Conservation (phyloP, 2,888 invertebrate genomes). For the Marronus borbonicus region DNA sequence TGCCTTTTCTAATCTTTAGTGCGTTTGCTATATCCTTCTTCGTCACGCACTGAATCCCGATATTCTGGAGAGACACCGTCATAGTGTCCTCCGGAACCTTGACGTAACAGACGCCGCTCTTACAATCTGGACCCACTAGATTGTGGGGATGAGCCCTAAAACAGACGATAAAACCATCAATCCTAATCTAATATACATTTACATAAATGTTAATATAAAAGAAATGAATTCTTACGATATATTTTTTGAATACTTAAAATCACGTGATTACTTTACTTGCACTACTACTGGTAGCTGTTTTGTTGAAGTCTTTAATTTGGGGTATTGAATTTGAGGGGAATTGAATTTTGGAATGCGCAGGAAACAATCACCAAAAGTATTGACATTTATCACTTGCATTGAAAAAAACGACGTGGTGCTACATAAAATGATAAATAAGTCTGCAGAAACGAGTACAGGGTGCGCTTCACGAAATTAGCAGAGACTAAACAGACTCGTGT, state of each 20-base stretch:
- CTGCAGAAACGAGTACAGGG: too few relatives aligned
- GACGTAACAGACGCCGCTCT: conserved; percentile 92
- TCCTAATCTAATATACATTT: not conserved
- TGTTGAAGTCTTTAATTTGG: too few relatives aligned
- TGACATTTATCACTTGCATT: too few relatives aligned
- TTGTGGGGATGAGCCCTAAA: conserved; percentile 91
- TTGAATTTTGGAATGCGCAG: too few relatives aligned
- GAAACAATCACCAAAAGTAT: too few relatives aligned
- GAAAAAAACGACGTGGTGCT: not conserved
- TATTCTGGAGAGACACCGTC: conserved; percentile 89
- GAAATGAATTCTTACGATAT: not conserved
- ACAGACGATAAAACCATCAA: conserved; percentile 32
- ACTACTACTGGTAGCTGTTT: too few relatives aligned
- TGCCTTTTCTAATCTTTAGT: conserved; percentile 83
- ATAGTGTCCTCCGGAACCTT: conserved; percentile 83
- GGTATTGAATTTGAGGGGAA: too few relatives aligned
- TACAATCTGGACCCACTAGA: conserved; percentile 95
- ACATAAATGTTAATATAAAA: not conserved
- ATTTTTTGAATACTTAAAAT: not conserved
- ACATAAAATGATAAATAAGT: too few relatives aligned
- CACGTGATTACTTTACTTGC: too few relatives aligned
- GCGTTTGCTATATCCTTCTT: conserved; percentile 93
- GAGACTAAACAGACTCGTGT: too few relatives aligned
- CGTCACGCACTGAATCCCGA: conserved; percentile 98
- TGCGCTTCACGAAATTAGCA: too few relatives aligned